Evolutionary conservation across 2,113 vertebrate genomes (phyloP).

Genomic region (Brachionichthys hirsutus): DNA sequence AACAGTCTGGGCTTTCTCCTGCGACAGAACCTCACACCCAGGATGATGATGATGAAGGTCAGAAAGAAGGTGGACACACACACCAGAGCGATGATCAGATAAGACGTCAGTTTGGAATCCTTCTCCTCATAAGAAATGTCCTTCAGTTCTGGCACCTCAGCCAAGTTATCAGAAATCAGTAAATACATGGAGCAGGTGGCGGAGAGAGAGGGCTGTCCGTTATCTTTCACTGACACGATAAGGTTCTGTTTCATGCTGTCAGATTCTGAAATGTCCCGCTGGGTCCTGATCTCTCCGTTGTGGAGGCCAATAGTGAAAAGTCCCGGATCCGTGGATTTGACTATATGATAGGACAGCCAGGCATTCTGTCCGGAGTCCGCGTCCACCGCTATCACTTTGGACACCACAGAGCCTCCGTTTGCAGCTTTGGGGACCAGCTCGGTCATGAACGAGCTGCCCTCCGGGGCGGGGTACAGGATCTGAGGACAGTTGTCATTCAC

Average conservation of each 20-base stretch:
- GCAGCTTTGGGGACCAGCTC: constrained; percentile 76
- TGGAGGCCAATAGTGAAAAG: constrained; percentile 65
- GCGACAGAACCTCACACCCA: constrained; percentile 69
- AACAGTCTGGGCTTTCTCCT: constrained; percentile 66
- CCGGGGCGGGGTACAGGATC: constrained; percentile 68
- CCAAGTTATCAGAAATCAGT: constrained; percentile 60
- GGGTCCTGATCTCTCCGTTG: constrained; percentile 63
- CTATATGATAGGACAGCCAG: constrained; percentile 63
- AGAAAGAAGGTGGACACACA: constrained; percentile 74
- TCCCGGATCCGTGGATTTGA: constrained; percentile 60
- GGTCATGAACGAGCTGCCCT: constrained; percentile 65
- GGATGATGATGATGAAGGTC: constrained; percentile 68
- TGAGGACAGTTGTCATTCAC: constrained; percentile 76
- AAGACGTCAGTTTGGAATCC: constrained; percentile 63
- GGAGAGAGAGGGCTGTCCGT: constrained; percentile 55
- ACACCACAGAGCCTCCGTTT: constrained; percentile 75
- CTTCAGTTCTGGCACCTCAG: constrained; percentile 51
- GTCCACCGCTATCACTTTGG: constrained; percentile 77
- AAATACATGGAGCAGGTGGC: constrained; percentile 58
- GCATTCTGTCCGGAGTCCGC: constrained; percentile 68
- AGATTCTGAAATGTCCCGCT: constrained; percentile 58
- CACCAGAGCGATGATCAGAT: constrained; percentile 68
- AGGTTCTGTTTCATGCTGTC: constrained; percentile 59
- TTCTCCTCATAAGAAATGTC: constrained; percentile 46
- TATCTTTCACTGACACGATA: constrained; percentile 61